These are phyloP conservation scores for Gandaritis pyraliata DNA, from an alignment of 2,888 invertebrate species.

Conservation along the genomic window DNA sequence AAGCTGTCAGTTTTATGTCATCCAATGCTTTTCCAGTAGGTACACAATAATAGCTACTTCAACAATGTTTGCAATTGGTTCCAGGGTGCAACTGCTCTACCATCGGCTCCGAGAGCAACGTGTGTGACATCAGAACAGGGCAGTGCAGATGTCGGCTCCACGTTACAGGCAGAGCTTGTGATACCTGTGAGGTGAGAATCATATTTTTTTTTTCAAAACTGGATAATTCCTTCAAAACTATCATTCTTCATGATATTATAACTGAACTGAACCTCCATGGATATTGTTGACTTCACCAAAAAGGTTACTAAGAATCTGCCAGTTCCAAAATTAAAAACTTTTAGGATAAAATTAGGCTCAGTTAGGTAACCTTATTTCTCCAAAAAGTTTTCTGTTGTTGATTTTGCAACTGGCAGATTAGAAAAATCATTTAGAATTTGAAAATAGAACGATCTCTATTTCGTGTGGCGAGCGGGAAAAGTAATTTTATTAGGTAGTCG, in stretches of 20 bases:
- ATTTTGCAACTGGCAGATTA: not conserved
- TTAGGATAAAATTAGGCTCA: too few relatives aligned
- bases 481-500: too few relatives aligned
- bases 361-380: not conserved
- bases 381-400: not conserved
- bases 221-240: too few relatives aligned
- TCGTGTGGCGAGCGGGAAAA: not conserved
- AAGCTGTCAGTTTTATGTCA: too few relatives aligned
- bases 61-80: conserved; percentile 62
- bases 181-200: conserved; percentile 87
- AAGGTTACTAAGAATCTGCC: not conserved
- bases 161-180: conserved; percentile 90
- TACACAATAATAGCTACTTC: too few relatives aligned
- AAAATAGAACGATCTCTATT: not conserved
- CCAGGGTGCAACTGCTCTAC: conserved; percentile 93
- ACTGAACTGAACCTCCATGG: too few relatives aligned
- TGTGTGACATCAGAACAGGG: conserved; percentile 91
- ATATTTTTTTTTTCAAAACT: not conserved
- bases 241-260: too few relatives aligned
- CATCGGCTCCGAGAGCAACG: conserved; percentile 87
- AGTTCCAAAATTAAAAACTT: too few relatives aligned
- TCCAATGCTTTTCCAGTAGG: too few relatives aligned
- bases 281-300: not conserved
- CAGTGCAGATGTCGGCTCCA: conserved; percentile 90
- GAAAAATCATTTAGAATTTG: not conserved